A percentile compares a stretch with the other conserved stretches of the same genome.
Evolutionary conservation across 1,140 invertebrate species (phyloP).

Genomic region (Bombus cullumanus): DNA sequence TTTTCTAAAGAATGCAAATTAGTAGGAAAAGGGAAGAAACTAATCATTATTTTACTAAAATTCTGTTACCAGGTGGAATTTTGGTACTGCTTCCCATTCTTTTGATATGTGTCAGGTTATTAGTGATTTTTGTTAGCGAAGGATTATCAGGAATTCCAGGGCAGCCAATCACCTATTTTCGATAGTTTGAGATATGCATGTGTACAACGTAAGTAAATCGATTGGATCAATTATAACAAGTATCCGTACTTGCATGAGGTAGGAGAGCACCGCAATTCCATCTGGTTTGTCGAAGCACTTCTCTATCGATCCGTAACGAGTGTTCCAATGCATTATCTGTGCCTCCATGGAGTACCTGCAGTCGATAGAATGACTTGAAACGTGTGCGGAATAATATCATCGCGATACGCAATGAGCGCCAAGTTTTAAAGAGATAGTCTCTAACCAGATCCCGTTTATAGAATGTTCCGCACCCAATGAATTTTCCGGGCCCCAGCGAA

Average conservation of each 20-base stretch:
- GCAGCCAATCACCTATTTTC: slow-evolving; percentile 64
- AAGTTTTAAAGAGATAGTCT: neutral
- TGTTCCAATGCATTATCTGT: slow-evolving; percentile 91
- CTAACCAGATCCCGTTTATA: slow-evolving; percentile 68
- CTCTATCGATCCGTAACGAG: slow-evolving; percentile 87
- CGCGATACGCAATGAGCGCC: too few species aligned
- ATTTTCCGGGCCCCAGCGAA: slow-evolving; percentile 92
- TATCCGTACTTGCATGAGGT: slow-evolving; percentile 66
- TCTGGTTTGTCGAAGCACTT: slow-evolving; percentile 88
- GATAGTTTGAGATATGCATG: neutral
- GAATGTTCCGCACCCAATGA: slow-evolving; percentile 91
- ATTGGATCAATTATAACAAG: neutral
- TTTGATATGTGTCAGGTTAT: slow-evolving; percentile 75
- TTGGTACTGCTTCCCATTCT: slow-evolving; percentile 66
- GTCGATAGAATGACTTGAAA: neutral
- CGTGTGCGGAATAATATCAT: too few species aligned
- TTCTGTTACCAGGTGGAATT: slow-evolving; percentile 71
- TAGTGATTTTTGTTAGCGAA: slow-evolving; percentile 74
- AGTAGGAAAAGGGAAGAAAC: neutral
- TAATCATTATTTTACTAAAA: too few species aligned
- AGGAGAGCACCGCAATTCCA: slow-evolving; percentile 85
- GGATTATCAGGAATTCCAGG: slow-evolving; percentile 78
- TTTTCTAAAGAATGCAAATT: neutral
- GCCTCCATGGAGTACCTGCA: slow-evolving; percentile 88
- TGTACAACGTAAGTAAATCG: neutral